A percentile compares a stretch with the other conserved stretches of the same genome.
These are phyloP conservation scores for Fratercula arctica DNA, from an alignment of 2,797 vertebrate genomes.

Conservation along the genomic window DNA sequence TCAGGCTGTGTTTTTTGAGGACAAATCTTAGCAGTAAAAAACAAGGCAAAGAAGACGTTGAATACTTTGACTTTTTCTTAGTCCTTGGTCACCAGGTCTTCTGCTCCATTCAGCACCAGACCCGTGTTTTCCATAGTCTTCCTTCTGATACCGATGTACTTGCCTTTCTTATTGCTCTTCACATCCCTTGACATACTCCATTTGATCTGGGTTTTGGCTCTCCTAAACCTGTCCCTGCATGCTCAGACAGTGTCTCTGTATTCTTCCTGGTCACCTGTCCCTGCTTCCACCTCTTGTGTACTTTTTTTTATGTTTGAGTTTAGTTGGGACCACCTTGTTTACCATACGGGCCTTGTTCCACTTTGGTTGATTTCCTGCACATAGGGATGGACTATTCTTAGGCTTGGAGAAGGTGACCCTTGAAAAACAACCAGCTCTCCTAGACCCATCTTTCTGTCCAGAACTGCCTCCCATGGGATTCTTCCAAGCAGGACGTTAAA, in stretches of 20 bases:
- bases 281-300: fast-evolving
- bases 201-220: background rate
- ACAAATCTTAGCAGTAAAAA: background rate
- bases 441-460: background rate
- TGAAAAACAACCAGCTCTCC: background rate
- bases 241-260: background rate
- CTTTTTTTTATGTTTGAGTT: background rate
- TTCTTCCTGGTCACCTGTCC: background rate
- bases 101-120: background rate
- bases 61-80: background rate
- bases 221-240: background rate
- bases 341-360: background rate
- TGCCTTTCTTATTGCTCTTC: background rate
- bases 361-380: background rate
- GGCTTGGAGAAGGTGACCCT: background rate
- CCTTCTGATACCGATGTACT: background rate
- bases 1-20: background rate
- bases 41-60: background rate
- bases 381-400: background rate
- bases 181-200: fast-evolving
- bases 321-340: background rate
- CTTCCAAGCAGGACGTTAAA: background rate
- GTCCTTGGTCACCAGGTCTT: background rate
- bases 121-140: background rate
- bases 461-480: background rate